A percentile compares a stretch with the other conserved stretches of the same genome.
Evolutionary conservation across 1,140 invertebrate species (phyloP).

Genomic region (Anadara kagoshimensis): DNA sequence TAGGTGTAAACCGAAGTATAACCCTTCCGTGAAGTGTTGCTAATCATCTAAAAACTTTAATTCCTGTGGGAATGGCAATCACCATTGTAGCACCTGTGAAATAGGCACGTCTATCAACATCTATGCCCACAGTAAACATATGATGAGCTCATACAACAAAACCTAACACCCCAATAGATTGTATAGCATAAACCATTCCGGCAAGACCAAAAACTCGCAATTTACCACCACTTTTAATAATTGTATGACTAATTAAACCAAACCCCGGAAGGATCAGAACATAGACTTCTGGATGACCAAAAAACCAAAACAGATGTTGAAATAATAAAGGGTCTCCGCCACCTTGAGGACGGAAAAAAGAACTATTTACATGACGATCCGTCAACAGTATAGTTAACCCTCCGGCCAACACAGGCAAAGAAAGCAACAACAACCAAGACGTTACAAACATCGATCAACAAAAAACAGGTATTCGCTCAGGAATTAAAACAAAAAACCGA

Average conservation of each 20-base stretch:
- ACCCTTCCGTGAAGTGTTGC: conserved; percentile 70
- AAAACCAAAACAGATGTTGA: conserved; percentile 88
- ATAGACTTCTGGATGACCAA: conserved; percentile 86
- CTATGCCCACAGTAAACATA: conserved; percentile 81
- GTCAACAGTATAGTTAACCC: conserved; percentile 84
- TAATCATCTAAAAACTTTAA: conserved; percentile 81
- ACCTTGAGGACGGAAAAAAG: conserved; percentile 81
- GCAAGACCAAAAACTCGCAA: conserved; percentile 51
- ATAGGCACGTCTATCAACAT: conserved; percentile 83
- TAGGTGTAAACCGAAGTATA: conserved; percentile 76
- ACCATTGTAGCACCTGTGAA: conserved; percentile 85
- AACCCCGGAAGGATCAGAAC: conserved; percentile 79
- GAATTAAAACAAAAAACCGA: conserved; percentile 67
- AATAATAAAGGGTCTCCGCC: conserved; percentile 83
- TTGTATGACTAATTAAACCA: conserved; percentile 62
- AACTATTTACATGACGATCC: conserved; percentile 83
- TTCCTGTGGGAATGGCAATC: conserved; percentile 76
- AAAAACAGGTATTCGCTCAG: conserved; percentile 77
- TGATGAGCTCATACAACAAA: conserved; percentile 72
- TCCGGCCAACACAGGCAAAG: conserved; percentile 82
- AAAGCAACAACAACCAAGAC: conserved; percentile 79
- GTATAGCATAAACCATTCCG: conserved; percentile 71
- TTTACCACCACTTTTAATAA: conserved; percentile 46
- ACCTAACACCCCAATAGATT: conserved; percentile 69
- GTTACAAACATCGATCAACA: conserved; percentile 83